A percentile compares a stretch with the other conserved stretches of the same genome.
Conservation (phyloP, 2,113 vertebrate genomes). For the Tragelaphus imberbis region DNA sequence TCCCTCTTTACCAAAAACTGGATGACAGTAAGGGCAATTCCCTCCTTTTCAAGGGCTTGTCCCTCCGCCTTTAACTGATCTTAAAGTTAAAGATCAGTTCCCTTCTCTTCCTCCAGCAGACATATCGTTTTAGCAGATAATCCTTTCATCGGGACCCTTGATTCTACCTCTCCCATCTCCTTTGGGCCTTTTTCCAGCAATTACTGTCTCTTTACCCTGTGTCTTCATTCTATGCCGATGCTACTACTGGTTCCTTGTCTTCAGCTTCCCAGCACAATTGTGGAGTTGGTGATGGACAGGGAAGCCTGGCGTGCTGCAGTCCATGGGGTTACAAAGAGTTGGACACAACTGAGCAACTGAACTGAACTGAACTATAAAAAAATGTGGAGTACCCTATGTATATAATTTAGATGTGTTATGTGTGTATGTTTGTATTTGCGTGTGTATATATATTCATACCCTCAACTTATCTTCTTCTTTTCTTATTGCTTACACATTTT, state of each 20-base stretch:
- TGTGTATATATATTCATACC: not conserved
- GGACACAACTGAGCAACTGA: not conserved
- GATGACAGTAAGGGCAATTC: not conserved
- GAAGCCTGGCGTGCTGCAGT: not conserved
- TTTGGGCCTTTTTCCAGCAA: not conserved
- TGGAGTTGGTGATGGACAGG: not conserved
- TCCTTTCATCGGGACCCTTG: not conserved
- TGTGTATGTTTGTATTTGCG: not conserved
- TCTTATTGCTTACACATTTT: not conserved
- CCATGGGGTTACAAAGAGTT: not conserved
- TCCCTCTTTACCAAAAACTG: not conserved
- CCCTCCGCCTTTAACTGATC: not conserved
- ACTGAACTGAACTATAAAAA: not conserved
- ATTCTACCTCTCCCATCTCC: not conserved
- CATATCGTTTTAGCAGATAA: not conserved
- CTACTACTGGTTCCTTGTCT: not conserved
- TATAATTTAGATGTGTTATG: not conserved
- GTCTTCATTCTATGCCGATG: not conserved
- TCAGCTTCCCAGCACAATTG: not conserved
- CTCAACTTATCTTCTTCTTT: not conserved
- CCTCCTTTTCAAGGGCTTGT: not conserved
- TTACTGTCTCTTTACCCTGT: not conserved
- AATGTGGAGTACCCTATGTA: accelerated
- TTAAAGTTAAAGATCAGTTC: too few species aligned
- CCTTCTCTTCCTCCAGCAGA: not conserved